Evolutionary conservation across 2,113 vertebrate species (phyloP), one percentile per base, ranked within the genome.

Genomic region (Nothoprocta perdicaria): DNA sequence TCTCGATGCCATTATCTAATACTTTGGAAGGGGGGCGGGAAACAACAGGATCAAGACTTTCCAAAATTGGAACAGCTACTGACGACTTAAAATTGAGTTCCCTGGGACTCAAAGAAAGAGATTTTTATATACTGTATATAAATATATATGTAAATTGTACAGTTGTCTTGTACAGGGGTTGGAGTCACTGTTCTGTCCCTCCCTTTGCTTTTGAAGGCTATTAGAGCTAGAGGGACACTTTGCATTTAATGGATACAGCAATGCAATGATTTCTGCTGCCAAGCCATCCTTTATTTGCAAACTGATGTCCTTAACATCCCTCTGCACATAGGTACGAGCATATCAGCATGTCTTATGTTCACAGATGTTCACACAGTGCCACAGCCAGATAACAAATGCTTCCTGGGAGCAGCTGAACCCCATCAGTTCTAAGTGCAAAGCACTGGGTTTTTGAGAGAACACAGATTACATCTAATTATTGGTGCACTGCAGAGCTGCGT

Each of bases 71-170:
- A 97, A 97, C 96, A 96, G 97, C 98, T 98, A 98, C 98, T 98
- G 98, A 98, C 96, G 93, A 96, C 86, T 72, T 97, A 97, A 97
- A 92, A 86, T 72, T 94, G 94, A 91, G 94, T 94, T 96, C 92
- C 67, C 55, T 91, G 92, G 92, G 93, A 97, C 93, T 97, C 87
- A 86, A 96, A 92, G 93, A 97, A 95, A 97, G 96, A 97, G 90
- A 97, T 97, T 93, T 96, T 97, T 97, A 97, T 98, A 97, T 97
- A 97, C 97, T 98, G 98, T 98, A 98, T 97, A 98, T 98, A 98
- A 98, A 97, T 98, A 97, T 98, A 96, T 98, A 97, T 98, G 98
- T 98, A 97, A 98, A 98, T 98, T 98, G 97, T 98, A 98, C 97
- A 98, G 97, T 98, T 97, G 97, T 97, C 96, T 97, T 98, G 97